Conservation (phyloP, 2,888 invertebrate genomes). For the Drosophila borealis region DNA sequence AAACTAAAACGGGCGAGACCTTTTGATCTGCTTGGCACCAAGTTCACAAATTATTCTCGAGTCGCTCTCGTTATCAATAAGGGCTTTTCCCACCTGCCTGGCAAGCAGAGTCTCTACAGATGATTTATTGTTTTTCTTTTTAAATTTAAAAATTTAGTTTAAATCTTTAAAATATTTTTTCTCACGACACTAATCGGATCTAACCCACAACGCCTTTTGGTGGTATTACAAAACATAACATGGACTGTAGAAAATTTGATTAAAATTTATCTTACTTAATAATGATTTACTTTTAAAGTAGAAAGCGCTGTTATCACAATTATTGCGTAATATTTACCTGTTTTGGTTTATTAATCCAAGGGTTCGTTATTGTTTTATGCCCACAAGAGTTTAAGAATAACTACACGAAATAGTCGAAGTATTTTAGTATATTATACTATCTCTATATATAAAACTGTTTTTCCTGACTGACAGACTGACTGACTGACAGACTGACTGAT, state of each 20-base stretch:
- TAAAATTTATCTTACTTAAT: neutral
- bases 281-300: neutral
- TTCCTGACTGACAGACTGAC: too few species aligned
- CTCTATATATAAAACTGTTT: too few species aligned
- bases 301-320: constrained; percentile 1
- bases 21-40: neutral
- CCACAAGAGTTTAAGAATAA: too few species aligned
- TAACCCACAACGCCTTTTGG: neutral
- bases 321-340: neutral
- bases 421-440: too few species aligned
- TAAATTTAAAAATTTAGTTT: too few species aligned
- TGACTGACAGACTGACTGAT: too few species aligned
- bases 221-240: neutral
- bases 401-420: too few species aligned
- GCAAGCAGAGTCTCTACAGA: too few species aligned
- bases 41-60: neutral
- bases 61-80: too few species aligned
- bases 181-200: neutral
- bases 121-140: too few species aligned
- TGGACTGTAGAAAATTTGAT: neutral
- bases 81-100: neutral
- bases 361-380: too few species aligned
- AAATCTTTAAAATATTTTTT: neutral
- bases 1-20: too few species aligned
- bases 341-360: neutral